phyloP scores from a whole-genome alignment of 2,888 invertebrate species.

The Chloromyia formosa region DNA sequence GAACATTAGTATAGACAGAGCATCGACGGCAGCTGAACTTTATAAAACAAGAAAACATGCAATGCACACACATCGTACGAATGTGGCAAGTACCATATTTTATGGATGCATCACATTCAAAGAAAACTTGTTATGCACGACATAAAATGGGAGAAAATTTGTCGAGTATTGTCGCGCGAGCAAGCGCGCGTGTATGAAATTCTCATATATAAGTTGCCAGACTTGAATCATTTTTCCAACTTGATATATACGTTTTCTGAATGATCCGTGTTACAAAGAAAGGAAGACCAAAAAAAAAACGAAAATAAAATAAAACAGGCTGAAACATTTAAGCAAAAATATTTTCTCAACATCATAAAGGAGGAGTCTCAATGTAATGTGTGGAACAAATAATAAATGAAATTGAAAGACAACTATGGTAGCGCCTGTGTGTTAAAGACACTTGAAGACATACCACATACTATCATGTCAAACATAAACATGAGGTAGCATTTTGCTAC shows the following conservation, averaged over 20 bases:
- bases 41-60: not conserved
- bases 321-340: not conserved
- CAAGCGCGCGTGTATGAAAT: conserved; percentile 8
- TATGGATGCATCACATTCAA: conserved; percentile 6
- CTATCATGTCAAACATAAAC: conserved; percentile 6
- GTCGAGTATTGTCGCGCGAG: conserved; percentile 38
- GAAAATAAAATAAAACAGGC: not conserved
- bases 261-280: not conserved
- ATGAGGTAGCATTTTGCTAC: conserved; percentile 16
- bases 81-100: too few species aligned
- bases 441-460: not conserved
- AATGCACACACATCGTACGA: not conserved
- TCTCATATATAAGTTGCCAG: not conserved
- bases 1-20: too few species aligned
- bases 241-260: not conserved
- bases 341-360: conserved; percentile 8
- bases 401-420: not conserved
- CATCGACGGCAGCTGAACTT: too few species aligned
- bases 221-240: not conserved
- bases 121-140: conserved; percentile 40
- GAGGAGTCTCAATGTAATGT: not conserved
- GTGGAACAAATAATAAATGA: not conserved
- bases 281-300: not conserved
- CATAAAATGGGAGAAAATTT: conserved; percentile 39
- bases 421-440: not conserved